A percentile compares a stretch with the other conserved stretches of the same genome.
These are phyloP conservation scores for Coenobita brevimanus DNA, from an alignment of 1,140 invertebrate species.

Conservation along the genomic window DNA sequence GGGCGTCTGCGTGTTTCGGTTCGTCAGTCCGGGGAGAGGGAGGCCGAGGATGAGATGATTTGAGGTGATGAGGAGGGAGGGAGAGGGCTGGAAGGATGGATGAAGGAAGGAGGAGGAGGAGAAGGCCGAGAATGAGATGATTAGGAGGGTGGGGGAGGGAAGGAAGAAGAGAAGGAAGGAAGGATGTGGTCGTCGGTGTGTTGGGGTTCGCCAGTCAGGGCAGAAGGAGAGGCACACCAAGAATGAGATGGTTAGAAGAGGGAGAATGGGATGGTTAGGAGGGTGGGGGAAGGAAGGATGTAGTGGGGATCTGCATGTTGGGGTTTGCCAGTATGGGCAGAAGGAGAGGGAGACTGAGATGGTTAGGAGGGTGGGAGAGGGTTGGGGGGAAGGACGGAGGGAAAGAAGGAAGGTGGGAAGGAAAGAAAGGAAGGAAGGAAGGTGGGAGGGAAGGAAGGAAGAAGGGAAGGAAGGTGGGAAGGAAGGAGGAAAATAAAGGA, in stretches of 20 bases:
- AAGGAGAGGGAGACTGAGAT: no score
- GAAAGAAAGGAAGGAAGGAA: not conserved
- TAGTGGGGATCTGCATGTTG: conserved; percentile 77
- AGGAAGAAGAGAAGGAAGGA: not conserved
- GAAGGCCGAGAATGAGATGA: no score
- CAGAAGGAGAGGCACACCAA: not conserved
- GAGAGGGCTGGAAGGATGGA: no score
- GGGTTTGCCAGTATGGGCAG: conserved; percentile 18
- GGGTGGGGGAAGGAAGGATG: conserved; percentile 73
- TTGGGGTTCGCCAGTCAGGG: not conserved
- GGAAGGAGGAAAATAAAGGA: no score
- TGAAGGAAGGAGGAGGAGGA: no score
- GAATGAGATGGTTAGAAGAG: not conserved
- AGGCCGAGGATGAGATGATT: no score
- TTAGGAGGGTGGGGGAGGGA: no score
- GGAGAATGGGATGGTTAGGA: not conserved
- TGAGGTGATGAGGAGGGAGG: no score
- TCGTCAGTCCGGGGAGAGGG: conserved; percentile 27
- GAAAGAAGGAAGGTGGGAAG: no score
- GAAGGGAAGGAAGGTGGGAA: not conserved
- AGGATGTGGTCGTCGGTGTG: not conserved
- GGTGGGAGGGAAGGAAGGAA: not conserved
- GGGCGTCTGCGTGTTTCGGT: conserved; percentile 56
- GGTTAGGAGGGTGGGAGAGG: no score
- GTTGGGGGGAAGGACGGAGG: no score